Base-by-base conservation (phyloP, 64 coral and sea anemone species). In the Montipora sp. region DNA sequence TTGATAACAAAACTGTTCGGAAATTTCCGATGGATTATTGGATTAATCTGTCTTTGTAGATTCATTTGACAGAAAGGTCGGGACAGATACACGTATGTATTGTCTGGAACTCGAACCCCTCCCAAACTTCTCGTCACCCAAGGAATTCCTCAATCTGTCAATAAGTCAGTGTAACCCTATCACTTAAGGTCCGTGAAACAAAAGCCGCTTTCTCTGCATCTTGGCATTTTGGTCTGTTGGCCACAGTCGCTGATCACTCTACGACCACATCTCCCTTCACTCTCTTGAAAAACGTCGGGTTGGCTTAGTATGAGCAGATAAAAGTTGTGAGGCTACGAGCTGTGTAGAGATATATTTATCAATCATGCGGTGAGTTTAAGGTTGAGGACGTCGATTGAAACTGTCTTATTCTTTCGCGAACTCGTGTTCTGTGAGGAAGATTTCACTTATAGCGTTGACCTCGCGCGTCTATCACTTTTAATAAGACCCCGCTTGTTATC, bases 181-280 rank as follows among this genome's bases (percentile, higher is more conserved):
- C 82, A 72, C 82, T 63, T 47, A 15, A 21, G 44, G 47, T 67
- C 73, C 78, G 68, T 92, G 90, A 92, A 92, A 92, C 90, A 84
- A 81, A 75, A 92, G 78, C 90, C 90, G 74, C 80, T 84, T 84
- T 84, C 90, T 92, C 72, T 75, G 84, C n/a, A n/a, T 63, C 80
- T 75, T 10, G 57, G 82, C 80, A 84, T 92, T 77, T 91, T 66
- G 80, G 80, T 57, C 90, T 76, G 53, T 19, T 63, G 45, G 55
- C 80, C 80, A 20, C 58, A 47, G 48, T 81, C 53, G 48, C 68
- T 48, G 82, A 83, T 61, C 80, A 75, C 18, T 72, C 70, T 61
- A 27, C 81, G 80, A 75, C 69, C 24, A 77, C 75, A 63, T 80
- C 22, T 44, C 6, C 75, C 80, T 84, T 21, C 44, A 45, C 44